A percentile compares a stretch with the other conserved stretches of the same genome.
Evolutionary conservation across 2,797 vertebrate species (phyloP).

Genomic region (Sebastiscus albofasciatus): DNA sequence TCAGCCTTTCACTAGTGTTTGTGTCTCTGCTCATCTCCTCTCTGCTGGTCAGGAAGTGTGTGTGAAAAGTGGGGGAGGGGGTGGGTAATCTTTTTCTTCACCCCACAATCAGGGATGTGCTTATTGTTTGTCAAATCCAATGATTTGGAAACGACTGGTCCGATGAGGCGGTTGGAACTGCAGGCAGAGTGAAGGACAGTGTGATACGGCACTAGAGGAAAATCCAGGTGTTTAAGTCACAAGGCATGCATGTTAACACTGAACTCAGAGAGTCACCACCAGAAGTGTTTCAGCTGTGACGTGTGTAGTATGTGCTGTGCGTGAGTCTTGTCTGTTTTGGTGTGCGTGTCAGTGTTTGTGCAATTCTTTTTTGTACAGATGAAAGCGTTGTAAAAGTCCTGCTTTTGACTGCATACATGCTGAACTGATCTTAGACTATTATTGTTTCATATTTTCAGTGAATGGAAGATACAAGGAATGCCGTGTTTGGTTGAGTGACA

Average conservation of each 20-base stretch:
- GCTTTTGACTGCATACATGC: constrained; percentile 30
- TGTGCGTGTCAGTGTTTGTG: constrained; percentile 24
- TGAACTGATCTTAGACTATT: not conserved
- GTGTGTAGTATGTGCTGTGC: constrained; percentile 41
- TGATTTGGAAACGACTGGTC: constrained; percentile 49
- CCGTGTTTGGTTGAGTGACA: not conserved
- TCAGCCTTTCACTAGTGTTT: constrained; percentile 45
- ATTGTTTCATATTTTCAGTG: not conserved
- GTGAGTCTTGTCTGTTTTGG: constrained; percentile 49
- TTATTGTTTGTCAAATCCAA: constrained; percentile 12
- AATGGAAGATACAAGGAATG: constrained; percentile 24
- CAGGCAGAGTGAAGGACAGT: constrained; percentile 83
- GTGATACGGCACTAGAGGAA: constrained; percentile 82
- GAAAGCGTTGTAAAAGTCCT: constrained; percentile 52
- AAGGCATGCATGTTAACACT: constrained; percentile 87
- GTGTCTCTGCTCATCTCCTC: constrained; percentile 19
- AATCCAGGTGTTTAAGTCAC: constrained; percentile 80
- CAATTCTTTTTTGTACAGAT: constrained; percentile 47
- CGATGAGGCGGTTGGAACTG: constrained; percentile 39
- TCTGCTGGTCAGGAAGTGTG: constrained; percentile 26
- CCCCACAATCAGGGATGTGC: not conserved
- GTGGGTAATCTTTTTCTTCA: not conserved
- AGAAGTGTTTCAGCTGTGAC: constrained; percentile 48
- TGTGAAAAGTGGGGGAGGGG: not conserved
- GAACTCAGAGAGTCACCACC: constrained; percentile 69